A percentile compares a stretch with the other conserved stretches of the same genome.
phyloP scores from a whole-genome alignment of 2,113 vertebrate genomes.

The Phylloscopus whistleri region DNA sequence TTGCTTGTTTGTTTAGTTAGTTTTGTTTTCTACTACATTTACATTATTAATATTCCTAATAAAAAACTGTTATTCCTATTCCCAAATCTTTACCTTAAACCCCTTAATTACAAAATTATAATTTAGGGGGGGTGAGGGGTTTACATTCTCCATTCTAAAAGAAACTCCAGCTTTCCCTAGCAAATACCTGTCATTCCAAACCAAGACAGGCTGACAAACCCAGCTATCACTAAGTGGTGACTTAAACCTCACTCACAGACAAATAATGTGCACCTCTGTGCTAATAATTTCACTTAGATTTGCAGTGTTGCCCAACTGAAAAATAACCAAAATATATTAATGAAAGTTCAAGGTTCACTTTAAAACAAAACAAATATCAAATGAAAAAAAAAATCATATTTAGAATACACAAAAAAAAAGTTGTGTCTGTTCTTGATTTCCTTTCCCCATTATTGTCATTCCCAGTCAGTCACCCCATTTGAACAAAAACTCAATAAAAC shows the following conservation, averaged over 20 bases:
- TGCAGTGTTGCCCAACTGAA: not conserved
- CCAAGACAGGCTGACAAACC: not conserved
- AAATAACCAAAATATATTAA: not conserved
- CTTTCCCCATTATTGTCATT: not conserved
- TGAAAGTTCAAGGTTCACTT: not conserved
- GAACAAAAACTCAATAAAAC: not conserved
- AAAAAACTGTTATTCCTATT: too few relatives aligned
- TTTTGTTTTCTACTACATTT: too few relatives aligned
- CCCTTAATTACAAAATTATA: too few relatives aligned
- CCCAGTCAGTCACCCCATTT: not conserved
- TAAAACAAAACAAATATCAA: not conserved
- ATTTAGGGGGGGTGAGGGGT: too few relatives aligned
- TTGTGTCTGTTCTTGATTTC: not conserved
- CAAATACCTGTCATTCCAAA: too few relatives aligned
- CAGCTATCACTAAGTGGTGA: not conserved
- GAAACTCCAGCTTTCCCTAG: too few relatives aligned
- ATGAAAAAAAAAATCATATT: not conserved
- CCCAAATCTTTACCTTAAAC: too few relatives aligned
- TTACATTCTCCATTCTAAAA: too few relatives aligned
- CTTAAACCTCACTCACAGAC: not conserved
- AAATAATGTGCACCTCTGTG: not conserved
- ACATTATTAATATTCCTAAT: too few relatives aligned
- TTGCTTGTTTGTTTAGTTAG: too few relatives aligned
- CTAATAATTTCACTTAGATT: not conserved
- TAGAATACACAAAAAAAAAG: not conserved